phyloP scores from a whole-genome alignment of 2,888 invertebrate genomes.

The Mesorhabditis sp. region DNA sequence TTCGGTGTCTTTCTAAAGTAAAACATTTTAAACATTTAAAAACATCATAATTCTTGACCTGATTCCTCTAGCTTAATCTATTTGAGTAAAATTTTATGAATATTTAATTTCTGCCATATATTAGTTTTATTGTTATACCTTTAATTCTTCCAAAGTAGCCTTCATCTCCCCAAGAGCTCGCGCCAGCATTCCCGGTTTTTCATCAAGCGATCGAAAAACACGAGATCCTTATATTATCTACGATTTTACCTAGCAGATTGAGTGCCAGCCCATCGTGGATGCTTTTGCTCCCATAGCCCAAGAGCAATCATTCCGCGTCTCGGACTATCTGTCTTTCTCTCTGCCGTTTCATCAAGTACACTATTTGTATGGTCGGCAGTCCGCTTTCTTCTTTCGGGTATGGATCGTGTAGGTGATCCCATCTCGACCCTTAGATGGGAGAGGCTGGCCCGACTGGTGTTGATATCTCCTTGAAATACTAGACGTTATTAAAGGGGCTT shows the following conservation, averaged over 20 bases:
- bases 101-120: too few species aligned
- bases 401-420: too few species aligned
- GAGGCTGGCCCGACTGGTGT: too few species aligned
- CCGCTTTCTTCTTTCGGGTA: too few species aligned
- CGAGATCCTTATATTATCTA: neutral
- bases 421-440: too few species aligned
- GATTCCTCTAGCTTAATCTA: neutral
- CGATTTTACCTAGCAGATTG: neutral
- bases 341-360: too few species aligned
- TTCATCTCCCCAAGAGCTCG: constrained; percentile 1
- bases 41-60: too few species aligned
- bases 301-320: neutral
- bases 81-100: neutral
- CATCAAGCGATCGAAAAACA: neutral
- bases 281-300: neutral
- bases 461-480: too few species aligned
- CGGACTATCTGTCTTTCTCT: too few species aligned
- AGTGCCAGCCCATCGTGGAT: neutral
- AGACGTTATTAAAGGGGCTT: too few species aligned
- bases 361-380: too few species aligned
- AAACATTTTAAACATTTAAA: too few species aligned
- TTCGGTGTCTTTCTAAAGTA: neutral
- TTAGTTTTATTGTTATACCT: neutral
- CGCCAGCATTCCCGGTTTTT: neutral
- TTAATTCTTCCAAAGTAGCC: constrained; percentile 1